Percentiles rank a stretch among this genome's conserved stretches.
These are phyloP conservation scores for Pedetes capensis DNA, from an alignment of 2,113 vertebrate species.

Conservation along the genomic window DNA sequence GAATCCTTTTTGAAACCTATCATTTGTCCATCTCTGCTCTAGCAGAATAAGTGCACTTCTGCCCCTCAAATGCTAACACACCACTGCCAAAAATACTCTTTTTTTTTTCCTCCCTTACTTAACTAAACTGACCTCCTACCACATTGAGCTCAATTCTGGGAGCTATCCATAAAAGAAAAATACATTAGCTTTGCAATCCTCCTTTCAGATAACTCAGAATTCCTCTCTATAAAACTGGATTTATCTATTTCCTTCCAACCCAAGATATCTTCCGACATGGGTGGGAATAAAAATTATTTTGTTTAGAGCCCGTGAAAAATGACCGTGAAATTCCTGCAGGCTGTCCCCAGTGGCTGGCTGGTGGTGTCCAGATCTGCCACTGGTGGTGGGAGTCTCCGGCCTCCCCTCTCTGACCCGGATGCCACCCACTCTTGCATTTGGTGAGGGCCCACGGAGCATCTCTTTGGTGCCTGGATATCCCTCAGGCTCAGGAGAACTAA, in stretches of 20 bases:
- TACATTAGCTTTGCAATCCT: not conserved
- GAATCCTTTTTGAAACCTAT: not conserved
- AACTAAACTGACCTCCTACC: not conserved
- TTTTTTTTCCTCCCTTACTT: not conserved
- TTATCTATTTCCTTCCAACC: not conserved
- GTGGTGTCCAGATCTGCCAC: not conserved
- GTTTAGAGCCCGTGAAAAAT: not conserved
- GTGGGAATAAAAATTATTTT: not conserved
- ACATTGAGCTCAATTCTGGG: no score
- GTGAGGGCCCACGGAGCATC: not conserved
- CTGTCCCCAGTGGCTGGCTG: fast-evolving
- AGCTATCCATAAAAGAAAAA: not conserved
- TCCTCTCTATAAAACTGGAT: not conserved
- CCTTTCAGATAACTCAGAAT: not conserved
- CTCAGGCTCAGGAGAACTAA: not conserved
- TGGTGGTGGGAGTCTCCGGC: no score
- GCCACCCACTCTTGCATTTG: fast-evolving
- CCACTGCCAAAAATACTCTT: not conserved
- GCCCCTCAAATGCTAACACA: not conserved
- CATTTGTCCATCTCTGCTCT: not conserved
- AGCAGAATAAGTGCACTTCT: not conserved
- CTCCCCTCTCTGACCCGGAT: not conserved
- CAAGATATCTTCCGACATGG: not conserved
- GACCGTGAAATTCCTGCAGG: not conserved
- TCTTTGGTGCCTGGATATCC: fast-evolving